Percentiles rank a stretch among this genome's conserved stretches.
Evolutionary conservation across 2,113 vertebrate genomes (phyloP).

Genomic region (Phylloscopus whistleri): DNA sequence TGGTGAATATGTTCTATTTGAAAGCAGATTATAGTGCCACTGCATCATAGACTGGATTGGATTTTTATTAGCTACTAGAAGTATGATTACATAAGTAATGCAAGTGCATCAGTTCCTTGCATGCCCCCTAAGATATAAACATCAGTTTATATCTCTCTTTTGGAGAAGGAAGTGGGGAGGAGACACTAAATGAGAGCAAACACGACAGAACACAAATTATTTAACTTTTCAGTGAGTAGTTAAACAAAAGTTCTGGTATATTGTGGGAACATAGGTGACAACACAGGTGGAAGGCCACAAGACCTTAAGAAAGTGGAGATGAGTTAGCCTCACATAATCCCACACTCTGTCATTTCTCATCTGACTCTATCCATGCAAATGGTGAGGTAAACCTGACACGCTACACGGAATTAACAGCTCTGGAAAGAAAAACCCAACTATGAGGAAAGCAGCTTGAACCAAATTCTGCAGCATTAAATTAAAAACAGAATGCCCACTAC

Average conservation of each 20-base stretch:
- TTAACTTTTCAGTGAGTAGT: not conserved
- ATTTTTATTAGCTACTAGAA: not conserved
- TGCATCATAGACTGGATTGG: not conserved
- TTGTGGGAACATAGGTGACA: not conserved
- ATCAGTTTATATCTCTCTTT: not conserved
- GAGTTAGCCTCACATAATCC: not conserved
- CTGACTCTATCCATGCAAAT: not conserved
- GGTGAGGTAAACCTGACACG: accelerated
- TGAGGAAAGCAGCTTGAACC: not conserved
- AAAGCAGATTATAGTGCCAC: not conserved
- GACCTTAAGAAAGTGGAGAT: not conserved
- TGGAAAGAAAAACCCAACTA: not conserved
- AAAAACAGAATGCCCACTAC: not conserved
- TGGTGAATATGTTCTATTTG: not conserved
- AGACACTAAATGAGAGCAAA: not conserved
- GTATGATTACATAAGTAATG: not conserved
- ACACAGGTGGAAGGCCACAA: not conserved
- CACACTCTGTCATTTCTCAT: not conserved
- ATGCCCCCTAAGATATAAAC: not conserved
- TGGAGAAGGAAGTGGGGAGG: not conserved
- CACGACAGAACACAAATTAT: not conserved
- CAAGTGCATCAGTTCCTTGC: not conserved
- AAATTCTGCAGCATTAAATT: not conserved
- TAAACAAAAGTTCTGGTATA: not conserved
- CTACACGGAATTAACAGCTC: accelerated